Evolutionary conservation across 2,113 vertebrate species (phyloP).

Genomic region (Dipodomys ordii): DNA sequence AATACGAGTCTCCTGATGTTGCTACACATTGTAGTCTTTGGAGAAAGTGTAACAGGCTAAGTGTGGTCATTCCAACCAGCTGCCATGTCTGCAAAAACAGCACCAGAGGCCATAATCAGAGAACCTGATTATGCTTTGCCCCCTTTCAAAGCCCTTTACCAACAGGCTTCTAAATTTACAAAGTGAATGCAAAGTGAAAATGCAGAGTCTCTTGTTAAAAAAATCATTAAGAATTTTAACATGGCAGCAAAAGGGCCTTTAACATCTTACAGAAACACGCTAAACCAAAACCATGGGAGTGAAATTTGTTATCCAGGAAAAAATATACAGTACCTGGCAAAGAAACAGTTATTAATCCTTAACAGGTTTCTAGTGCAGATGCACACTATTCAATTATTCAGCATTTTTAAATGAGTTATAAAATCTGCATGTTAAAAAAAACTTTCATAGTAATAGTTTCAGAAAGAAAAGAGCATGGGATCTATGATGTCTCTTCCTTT

Average conservation of each 20-base stretch:
- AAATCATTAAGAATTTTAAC: not conserved
- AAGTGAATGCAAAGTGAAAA: not conserved
- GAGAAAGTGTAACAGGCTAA: not conserved
- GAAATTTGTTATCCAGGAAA: not conserved
- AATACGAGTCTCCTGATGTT: not conserved
- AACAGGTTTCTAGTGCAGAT: not conserved
- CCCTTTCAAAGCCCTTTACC: not conserved
- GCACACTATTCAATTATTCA: not conserved
- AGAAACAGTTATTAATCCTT: not conserved
- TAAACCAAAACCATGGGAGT: not conserved
- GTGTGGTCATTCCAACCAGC: not conserved
- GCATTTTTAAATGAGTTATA: not conserved
- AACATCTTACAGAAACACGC: not conserved
- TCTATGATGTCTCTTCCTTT: not conserved
- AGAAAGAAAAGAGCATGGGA: not conserved
- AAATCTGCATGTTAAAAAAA: conserved; percentile 1
- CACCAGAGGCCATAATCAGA: not conserved
- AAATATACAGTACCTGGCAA: not conserved
- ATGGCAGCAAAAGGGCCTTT: not conserved
- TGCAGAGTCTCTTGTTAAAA: not conserved
- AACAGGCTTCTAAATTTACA: not conserved
- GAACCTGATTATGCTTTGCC: not conserved
- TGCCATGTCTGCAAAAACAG: not conserved
- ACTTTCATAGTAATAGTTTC: conserved; percentile 1
- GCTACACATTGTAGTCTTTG: not conserved